Conservation (phyloP, 1,140 invertebrate genomes). For the Nasonia vitripennis region DNA sequence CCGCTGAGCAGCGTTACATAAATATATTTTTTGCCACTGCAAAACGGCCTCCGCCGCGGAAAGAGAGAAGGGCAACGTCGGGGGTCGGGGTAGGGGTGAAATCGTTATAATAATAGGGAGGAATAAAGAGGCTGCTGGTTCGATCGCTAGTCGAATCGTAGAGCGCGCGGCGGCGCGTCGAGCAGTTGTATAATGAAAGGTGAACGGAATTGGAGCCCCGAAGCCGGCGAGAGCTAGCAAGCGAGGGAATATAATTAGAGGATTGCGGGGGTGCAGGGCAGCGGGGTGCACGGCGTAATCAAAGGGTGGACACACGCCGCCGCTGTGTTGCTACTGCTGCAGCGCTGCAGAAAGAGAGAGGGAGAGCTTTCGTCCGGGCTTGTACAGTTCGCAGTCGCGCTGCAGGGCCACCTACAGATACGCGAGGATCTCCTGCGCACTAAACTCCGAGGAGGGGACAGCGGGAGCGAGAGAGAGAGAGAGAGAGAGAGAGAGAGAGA, state of each 20-base stretch:
- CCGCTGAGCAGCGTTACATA: background rate
- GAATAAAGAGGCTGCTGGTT: constrained; percentile 61
- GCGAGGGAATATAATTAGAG: constrained; percentile 75
- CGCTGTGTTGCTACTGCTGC: constrained; percentile 16
- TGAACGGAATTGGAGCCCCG: constrained; percentile 72
- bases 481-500: constrained; percentile 22
- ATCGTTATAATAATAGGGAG: constrained; percentile 50
- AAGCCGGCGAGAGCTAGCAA: constrained; percentile 65
- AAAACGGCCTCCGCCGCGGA: no score
- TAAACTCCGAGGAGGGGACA: constrained; percentile 34
- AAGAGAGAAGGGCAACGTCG: background rate
- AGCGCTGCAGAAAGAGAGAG: constrained; percentile 23
- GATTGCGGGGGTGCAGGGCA: constrained; percentile 65
- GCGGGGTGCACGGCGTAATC: constrained; percentile 60
- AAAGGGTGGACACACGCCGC: constrained; percentile 47
- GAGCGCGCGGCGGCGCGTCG: constrained; percentile 62
- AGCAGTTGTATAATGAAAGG: constrained; percentile 73
- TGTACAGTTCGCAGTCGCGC: constrained; percentile 47
- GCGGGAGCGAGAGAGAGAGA: no score
- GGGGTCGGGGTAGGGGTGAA: constrained; percentile 13
- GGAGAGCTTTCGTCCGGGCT: constrained; percentile 31
- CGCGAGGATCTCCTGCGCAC: background rate
- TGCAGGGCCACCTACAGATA: background rate
- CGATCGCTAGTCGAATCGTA: constrained; percentile 73
- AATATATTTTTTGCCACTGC: background rate